These are phyloP conservation scores for Neolamprologus falcicula DNA, from an alignment of 2,113 vertebrate species.

Conservation along the genomic window DNA sequence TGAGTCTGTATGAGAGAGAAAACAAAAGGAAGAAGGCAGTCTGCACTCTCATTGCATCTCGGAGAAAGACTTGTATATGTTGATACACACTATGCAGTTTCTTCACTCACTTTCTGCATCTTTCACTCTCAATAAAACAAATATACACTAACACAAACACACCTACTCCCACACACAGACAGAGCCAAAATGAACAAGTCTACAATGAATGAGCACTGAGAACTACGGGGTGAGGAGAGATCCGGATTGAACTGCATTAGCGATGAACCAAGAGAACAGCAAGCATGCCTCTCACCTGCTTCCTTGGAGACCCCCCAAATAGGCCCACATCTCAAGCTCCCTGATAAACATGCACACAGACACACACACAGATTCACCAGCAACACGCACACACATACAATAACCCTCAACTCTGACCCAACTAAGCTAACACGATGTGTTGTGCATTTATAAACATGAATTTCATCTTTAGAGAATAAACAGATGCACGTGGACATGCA, in stretches of 20 bases:
- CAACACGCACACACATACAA: background rate
- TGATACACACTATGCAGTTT: background rate
- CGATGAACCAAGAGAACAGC: slow-evolving; percentile 41
- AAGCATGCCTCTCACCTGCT: slow-evolving; percentile 53
- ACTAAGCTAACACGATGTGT: slow-evolving; percentile 42
- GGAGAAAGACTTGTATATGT: background rate
- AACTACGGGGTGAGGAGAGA: background rate
- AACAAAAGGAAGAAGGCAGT: background rate
- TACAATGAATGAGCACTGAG: slow-evolving; percentile 17
- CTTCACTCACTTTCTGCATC: background rate
- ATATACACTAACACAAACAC: background rate
- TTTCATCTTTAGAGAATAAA: slow-evolving; percentile 39
- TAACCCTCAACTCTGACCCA: slow-evolving; percentile 52
- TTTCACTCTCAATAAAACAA: background rate
- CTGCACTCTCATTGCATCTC: background rate
- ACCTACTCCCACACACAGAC: background rate
- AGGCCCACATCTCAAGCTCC: slow-evolving; percentile 24
- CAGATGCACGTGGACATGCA: slow-evolving; percentile 12
- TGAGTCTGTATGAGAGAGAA: background rate
- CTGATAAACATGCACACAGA: slow-evolving; percentile 26
- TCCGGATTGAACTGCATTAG: slow-evolving; percentile 56
- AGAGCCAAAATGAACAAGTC: slow-evolving; percentile 28
- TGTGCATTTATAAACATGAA: slow-evolving; percentile 50
- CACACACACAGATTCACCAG: background rate
- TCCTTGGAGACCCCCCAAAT: slow-evolving; percentile 33